phyloP scores from a whole-genome alignment of 2,797 vertebrate species.

The Sebastes minor region DNA sequence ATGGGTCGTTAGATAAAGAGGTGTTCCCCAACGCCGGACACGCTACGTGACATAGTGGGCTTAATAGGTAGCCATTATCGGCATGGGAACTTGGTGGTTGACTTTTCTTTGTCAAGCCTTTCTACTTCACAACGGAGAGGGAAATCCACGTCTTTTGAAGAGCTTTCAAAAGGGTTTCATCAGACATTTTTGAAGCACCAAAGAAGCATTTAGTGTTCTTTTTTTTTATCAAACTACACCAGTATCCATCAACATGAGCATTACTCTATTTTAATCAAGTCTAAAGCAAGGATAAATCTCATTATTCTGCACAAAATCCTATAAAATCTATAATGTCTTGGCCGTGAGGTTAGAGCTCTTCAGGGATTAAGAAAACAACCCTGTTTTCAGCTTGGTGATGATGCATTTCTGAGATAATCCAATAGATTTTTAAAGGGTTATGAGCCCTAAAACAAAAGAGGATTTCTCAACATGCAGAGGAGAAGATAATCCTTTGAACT shows the following conservation, averaged over 20 bases:
- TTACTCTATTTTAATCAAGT: not conserved
- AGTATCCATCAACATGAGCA: not conserved
- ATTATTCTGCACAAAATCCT: not conserved
- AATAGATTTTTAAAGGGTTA: not conserved
- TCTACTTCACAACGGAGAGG: not conserved
- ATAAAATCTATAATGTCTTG: not conserved
- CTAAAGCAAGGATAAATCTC: not conserved
- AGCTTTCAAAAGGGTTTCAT: not conserved
- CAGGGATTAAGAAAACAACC: not conserved
- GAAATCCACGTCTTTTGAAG: constrained; percentile 7
- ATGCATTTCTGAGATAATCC: not conserved
- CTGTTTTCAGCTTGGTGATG: not conserved
- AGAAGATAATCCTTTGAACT: not conserved
- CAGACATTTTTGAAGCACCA: not conserved
- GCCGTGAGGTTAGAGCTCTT: not conserved
- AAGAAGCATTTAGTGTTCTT: not conserved
- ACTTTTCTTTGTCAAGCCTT: constrained; percentile 10
- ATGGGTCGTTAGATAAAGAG: constrained; percentile 37
- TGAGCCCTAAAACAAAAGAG: not conserved
- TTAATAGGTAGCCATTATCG: constrained; percentile 44
- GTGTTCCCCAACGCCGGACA: constrained; percentile 48
- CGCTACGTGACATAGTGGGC: not conserved
- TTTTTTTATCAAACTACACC: not conserved
- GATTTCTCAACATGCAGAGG: not conserved
- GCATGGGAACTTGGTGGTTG: constrained; percentile 14